Evolutionary conservation across 1,140 invertebrate genomes (phyloP), one percentile per base, ranked within the genome.

Genomic region (Anastrepha ludens): DNA sequence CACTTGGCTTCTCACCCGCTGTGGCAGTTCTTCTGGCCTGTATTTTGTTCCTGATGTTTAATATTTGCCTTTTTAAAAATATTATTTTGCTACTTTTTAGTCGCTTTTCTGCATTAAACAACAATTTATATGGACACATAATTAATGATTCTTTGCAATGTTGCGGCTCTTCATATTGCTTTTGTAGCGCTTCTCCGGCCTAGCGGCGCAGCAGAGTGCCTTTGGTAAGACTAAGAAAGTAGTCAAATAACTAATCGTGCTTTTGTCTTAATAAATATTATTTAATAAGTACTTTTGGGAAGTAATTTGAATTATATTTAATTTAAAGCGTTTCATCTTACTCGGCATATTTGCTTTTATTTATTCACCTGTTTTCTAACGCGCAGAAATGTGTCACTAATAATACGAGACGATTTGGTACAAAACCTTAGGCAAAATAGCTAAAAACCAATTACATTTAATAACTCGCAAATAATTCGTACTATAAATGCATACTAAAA

Each of bases 71-170:
- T 5, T 62, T 62, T 17, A 62, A 8, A 62, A 62, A 62, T 62
- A 62, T 62, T 1, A 13, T 13, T 62, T 62, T 62, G 11, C 17
- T 3, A 29, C 11, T 67, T 67, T 67, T 67, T 67, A 5, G 15
- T n/a, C 15, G 8, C 6, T 67, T 67, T 67, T 81, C 3, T 81
- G 9, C 74, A 55, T 74, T 4, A 11, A n/a, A 9, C 44, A 50
- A 81, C n/a, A 81, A 58, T 81, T 81, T 81, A 81, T 81, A 20
- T 81, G 74, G 47, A 3, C n/a, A 81, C 74, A 55, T 81, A 81
- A 81, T 81, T 81, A 81, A 81, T 81, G 47, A 81, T 8, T 55
- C 47, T 50, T 9, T 81, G 20, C 20, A 55, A n/a, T n/a, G 44
- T 2, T 47, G 47, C 15, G 15, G 74, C 74, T 7, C 47, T 55